phyloP scores from a whole-genome alignment of 2,888 invertebrate species.

The Agrochola litura region DNA sequence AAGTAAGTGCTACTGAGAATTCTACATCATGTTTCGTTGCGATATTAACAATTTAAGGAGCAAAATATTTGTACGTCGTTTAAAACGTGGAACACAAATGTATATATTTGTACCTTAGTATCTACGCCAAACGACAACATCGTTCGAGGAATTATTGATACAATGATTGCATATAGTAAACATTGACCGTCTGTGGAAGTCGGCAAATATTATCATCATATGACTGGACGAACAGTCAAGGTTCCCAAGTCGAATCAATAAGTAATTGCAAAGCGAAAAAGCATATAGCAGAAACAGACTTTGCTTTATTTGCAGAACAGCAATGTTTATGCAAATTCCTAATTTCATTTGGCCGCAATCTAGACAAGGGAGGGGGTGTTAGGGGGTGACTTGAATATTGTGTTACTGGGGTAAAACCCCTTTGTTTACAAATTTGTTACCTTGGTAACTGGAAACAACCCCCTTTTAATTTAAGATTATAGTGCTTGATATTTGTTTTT shows the following conservation, averaged over 20 bases:
- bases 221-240: constrained; percentile 30
- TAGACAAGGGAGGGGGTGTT: constrained; percentile 32
- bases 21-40: neutral
- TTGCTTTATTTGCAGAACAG: constrained; percentile 45
- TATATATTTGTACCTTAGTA: neutral
- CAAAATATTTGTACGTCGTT: neutral
- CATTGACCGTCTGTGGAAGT: constrained; percentile 15
- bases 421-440: constrained; percentile 70
- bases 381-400: constrained; percentile 55
- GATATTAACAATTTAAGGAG: constrained; percentile 2
- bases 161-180: constrained; percentile 27
- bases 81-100: neutral
- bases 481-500: constrained; percentile 37
- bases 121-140: neutral
- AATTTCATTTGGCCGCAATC: constrained; percentile 59
- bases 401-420: constrained; percentile 70
- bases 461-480: constrained; percentile 56
- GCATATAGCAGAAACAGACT: constrained; percentile 7
- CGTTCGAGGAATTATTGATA: constrained; percentile 40
- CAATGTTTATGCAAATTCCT: constrained; percentile 62
- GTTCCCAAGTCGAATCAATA: constrained; percentile 40
- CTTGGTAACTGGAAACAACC: constrained; percentile 61
- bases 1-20: neutral
- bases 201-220: constrained; percentile 29
- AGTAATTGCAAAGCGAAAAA: constrained; percentile 28